A percentile compares a stretch with the other conserved stretches of the same genome.
Conservation (phyloP, 2,113 vertebrate species). For the Ifrita kowaldi region DNA sequence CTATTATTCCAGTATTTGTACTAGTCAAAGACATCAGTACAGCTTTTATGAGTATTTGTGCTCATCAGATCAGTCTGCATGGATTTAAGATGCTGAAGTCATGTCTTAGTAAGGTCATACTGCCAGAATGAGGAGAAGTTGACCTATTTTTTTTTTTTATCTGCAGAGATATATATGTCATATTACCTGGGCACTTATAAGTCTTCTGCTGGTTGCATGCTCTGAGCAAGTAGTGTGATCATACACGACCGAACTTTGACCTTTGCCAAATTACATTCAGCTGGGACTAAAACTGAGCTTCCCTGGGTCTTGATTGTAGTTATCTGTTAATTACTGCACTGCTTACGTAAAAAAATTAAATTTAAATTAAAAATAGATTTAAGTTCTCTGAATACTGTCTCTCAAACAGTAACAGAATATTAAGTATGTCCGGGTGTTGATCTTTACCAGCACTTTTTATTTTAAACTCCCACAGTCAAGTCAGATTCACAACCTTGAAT, state of each 20-base stretch:
- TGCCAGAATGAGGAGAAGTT: constrained; percentile 59
- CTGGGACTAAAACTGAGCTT: not conserved
- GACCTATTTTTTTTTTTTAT: constrained; percentile 62
- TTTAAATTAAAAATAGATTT: not conserved
- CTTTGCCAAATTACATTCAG: constrained; percentile 32
- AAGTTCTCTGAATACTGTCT: not conserved
- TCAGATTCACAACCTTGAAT: not conserved
- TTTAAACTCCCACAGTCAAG: not conserved
- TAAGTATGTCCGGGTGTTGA: not conserved
- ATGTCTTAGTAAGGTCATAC: constrained; percentile 67
- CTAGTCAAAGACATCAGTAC: not conserved
- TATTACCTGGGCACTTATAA: constrained; percentile 17
- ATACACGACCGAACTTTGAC: constrained; percentile 58
- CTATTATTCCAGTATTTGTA: not conserved
- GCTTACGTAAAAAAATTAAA: not conserved
- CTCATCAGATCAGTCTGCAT: constrained; percentile 14
- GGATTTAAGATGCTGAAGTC: constrained; percentile 60
- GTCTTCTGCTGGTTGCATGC: constrained; percentile 10
- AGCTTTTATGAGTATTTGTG: constrained; percentile 27
- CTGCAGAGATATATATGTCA: constrained; percentile 66
- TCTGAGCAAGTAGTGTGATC: constrained; percentile 36
- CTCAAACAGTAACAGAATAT: not conserved
- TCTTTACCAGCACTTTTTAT: not conserved
- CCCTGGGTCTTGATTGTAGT: not conserved
- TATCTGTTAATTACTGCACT: constrained; percentile 25